These are phyloP conservation scores for Siphlonurus alternatus DNA, from an alignment of 2,888 invertebrate genomes.

Conservation along the genomic window DNA sequence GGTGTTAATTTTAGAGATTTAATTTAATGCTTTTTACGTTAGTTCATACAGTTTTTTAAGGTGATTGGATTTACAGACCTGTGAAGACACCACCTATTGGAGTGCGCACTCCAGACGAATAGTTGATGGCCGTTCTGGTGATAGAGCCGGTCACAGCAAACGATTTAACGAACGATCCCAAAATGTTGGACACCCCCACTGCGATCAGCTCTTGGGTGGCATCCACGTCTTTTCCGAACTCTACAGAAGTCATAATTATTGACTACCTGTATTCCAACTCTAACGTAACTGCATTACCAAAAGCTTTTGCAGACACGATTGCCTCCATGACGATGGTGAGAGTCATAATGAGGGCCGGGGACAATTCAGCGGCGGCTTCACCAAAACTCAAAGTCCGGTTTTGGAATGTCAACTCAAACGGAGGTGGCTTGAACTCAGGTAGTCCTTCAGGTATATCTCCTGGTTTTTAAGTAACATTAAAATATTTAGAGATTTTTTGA, in stretches of 20 bases:
- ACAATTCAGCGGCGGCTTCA: conserved; percentile 50
- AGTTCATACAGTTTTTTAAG: no score
- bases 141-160: conserved; percentile 62
- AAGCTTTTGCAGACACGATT: conserved; percentile 88
- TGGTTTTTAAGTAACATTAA: conserved; percentile 13
- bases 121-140: conserved; percentile 60
- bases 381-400: conserved; percentile 44
- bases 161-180: conserved; percentile 58
- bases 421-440: conserved; percentile 48
- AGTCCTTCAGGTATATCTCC: conserved; percentile 50
- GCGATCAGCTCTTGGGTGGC: conserved; percentile 70
- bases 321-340: conserved; percentile 78
- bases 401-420: conserved; percentile 38
- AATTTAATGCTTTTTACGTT: no score
- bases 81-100: conserved; percentile 58
- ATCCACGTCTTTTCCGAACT: conserved; percentile 45
- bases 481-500: no score
- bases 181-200: conserved; percentile 53
- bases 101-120: conserved; percentile 60
- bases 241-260: conserved; percentile 23
- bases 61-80: no score
- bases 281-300: no score
- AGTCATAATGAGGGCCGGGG: conserved; percentile 64
- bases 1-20: no score
- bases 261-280: no score